These are phyloP conservation scores for Desmodus rotundus DNA, from an alignment of 2,113 vertebrate genomes.

Conservation along the genomic window DNA sequence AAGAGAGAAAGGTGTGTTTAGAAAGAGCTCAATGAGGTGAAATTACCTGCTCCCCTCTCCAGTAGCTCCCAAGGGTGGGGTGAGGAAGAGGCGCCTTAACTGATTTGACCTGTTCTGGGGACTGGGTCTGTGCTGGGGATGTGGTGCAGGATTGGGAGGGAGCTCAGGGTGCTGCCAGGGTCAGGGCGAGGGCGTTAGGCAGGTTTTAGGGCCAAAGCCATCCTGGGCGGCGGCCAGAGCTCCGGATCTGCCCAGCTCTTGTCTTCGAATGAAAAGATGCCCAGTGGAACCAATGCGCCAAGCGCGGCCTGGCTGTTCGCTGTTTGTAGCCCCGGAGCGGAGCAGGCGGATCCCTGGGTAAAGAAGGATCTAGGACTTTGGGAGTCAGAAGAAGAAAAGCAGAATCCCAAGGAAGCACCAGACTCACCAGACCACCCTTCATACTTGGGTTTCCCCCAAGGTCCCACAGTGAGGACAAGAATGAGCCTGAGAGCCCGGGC, in stretches of 20 bases:
- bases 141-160: fast-evolving
- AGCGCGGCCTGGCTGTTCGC: background rate
- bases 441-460: background rate
- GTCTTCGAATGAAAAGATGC: background rate
- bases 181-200: too few relatives aligned
- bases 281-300: fast-evolving
- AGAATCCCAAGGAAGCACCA: background rate
- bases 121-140: fast-evolving
- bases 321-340: fast-evolving
- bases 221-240: fast-evolving
- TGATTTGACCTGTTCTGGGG: background rate
- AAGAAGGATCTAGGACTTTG: background rate
- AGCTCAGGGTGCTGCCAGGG: fast-evolving
- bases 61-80: background rate
- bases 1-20: background rate
- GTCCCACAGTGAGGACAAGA: background rate
- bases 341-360: background rate
- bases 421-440: background rate
- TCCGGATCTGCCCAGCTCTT: fast-evolving
- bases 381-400: background rate
- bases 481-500: fast-evolving
- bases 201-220: background rate
- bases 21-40: background rate
- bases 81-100: fast-evolving
- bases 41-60: fast-evolving